These are phyloP conservation scores for Jacana jacana DNA, from an alignment of 2,113 vertebrate species.

Conservation along the genomic window DNA sequence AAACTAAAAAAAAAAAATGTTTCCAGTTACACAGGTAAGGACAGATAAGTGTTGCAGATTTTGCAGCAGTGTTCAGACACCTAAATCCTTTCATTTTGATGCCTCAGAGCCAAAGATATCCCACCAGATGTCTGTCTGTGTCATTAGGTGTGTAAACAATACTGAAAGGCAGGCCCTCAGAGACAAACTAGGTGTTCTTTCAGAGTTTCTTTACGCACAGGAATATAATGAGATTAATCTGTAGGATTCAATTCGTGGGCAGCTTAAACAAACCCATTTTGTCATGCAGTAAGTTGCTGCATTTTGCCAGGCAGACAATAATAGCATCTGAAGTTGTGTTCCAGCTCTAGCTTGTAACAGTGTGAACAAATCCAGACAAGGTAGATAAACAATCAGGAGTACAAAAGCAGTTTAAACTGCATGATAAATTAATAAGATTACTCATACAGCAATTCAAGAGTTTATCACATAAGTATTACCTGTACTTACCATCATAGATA, in stretches of 20 bases:
- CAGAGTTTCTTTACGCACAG: not conserved
- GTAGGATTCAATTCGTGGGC: not conserved
- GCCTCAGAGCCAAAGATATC: not conserved
- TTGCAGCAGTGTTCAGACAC: not conserved
- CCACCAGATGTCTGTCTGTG: not conserved
- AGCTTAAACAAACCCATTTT: not conserved
- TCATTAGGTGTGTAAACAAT: not conserved
- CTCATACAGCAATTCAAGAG: not conserved
- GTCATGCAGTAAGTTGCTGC: fast-evolving
- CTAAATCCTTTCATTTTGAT: not conserved
- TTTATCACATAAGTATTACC: not conserved
- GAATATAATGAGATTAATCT: not conserved
- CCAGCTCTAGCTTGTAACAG: not conserved
- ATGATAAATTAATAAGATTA: not conserved
- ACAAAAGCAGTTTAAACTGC: not conserved
- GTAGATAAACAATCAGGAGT: not conserved
- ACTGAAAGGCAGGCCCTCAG: not conserved
- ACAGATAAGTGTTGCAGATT: not conserved
- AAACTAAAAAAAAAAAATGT: not conserved
- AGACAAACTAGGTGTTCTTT: not conserved
- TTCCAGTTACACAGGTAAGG: not conserved
- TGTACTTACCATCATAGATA: not conserved
- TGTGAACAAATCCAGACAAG: not conserved
- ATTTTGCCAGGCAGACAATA: not conserved
- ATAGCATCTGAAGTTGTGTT: not conserved